A percentile compares a stretch with the other conserved stretches of the same genome.
Conservation (phyloP, 2,888 invertebrate species). For the Pristionchus mayeri region DNA sequence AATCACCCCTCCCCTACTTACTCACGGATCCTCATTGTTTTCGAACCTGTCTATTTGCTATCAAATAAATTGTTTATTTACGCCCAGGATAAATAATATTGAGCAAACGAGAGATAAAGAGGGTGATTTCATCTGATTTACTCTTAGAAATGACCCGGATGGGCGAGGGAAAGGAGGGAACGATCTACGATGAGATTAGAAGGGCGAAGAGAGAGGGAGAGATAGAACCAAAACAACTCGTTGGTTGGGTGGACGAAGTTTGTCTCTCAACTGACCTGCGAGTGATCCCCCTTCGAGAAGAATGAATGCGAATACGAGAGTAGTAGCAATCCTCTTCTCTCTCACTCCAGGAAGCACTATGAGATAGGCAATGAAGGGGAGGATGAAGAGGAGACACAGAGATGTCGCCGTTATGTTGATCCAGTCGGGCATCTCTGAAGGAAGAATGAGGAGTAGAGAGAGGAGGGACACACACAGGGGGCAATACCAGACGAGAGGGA, state of each 20-base stretch:
- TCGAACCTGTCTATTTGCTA: background rate
- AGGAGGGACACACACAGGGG: too few species aligned
- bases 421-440: slow-evolving; percentile 39
- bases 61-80: background rate
- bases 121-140: background rate
- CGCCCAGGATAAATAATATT: background rate
- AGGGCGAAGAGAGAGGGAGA: background rate
- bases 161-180: slow-evolving; percentile 7
- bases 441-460: background rate
- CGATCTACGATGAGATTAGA: background rate
- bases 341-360: slow-evolving; percentile 72
- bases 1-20: background rate
- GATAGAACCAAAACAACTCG: background rate
- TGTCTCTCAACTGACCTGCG: slow-evolving; percentile 65
- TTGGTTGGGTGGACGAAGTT: too few species aligned
- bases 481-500: too few species aligned
- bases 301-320: slow-evolving; percentile 67
- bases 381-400: slow-evolving; percentile 65
- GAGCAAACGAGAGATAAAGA: background rate
- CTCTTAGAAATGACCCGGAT: background rate
- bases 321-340: slow-evolving; percentile 68
- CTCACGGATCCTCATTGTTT: background rate
- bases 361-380: slow-evolving; percentile 72
- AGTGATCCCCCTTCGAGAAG: slow-evolving; percentile 68
- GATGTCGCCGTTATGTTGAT: slow-evolving; percentile 11